Evolutionary conservation across 2,113 vertebrate genomes (phyloP), one percentile per base, ranked within the genome.

Genomic region (Sylvilagus bachmani): DNA sequence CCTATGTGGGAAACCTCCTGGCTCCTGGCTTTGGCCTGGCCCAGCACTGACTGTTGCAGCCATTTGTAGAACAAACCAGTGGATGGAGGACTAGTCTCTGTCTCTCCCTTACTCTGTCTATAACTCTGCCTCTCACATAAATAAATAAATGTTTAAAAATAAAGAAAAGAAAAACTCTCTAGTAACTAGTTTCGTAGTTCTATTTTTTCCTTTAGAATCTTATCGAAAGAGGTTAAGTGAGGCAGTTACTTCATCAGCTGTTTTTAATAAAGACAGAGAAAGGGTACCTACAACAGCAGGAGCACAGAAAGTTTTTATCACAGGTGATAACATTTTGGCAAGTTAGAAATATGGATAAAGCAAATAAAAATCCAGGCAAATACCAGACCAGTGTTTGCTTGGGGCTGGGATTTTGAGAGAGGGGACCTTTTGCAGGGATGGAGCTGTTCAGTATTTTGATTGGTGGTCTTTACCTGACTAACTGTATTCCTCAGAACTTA

Each of bases 321-420:
- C 36, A 67, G 12, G 29, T 16, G 16, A 78, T 94, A 77, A 77
- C 14, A 70, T 89, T 80, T 51, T 94, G 86, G 78, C 44, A 92
- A 78, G 29, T 79, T 64, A 90, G 29, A 74, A 80, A 77, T 90
- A 25, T 25, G 5, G 38, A 79, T 83, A 84, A 82, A 66, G 31
- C 88, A 82, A 89, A 66, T 92, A 49, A 86, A 91, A 93, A 87
- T 80, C 77, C 86, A 93, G 51, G 21, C 12, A 91, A 75, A 79
- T 77, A 85, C 58, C 27, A 11, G 11, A 62, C 36, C 29, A 77
- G 12, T 79, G 33, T 27, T 88, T 94, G 66, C 73, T 14, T 74
- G 49, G 31, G 70, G 6, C 55, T 79, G 5, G 2, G 62, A 25
- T 61, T 58, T 58, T 85, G 44, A 53, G 31, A 24, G 24, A 61